Percentiles rank a stretch among this genome's conserved stretches.
These are phyloP conservation scores for Lepilemur ruficaudatus DNA, from an alignment of 2,797 vertebrate species.

Conservation along the genomic window DNA sequence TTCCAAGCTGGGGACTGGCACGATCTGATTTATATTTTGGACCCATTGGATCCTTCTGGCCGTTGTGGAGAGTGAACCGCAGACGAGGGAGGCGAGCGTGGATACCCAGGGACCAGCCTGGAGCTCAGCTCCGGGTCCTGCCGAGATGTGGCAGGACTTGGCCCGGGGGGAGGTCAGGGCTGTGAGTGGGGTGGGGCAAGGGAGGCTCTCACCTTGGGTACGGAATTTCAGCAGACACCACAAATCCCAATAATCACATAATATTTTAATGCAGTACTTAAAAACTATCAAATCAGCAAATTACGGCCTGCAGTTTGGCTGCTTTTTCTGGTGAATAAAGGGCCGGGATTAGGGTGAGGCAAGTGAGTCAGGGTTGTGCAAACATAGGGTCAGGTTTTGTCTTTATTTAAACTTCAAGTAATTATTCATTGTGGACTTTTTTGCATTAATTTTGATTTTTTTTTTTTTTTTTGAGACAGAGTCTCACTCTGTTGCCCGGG, in stretches of 20 bases:
- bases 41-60: not conserved
- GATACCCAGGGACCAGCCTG: not conserved
- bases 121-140: rapidly evolving
- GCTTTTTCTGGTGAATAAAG: not conserved
- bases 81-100: not conserved
- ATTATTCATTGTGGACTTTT: not conserved
- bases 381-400: not conserved
- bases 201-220: not conserved
- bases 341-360: not conserved
- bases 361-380: not conserved
- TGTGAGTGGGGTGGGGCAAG: rapidly evolving
- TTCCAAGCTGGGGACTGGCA: rapidly evolving
- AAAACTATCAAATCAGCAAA: too few species aligned
- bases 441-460: too few species aligned
- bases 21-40: not conserved
- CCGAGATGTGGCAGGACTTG: rapidly evolving
- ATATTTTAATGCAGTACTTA: not conserved
- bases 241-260: not conserved
- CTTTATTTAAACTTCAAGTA: not conserved
- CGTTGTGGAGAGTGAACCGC: too few species aligned
- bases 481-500: too few species aligned
- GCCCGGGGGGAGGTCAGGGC: rapidly evolving
- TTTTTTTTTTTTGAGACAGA: too few species aligned
- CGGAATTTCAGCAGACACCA: not conserved
- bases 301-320: not conserved